Evolutionary conservation across 2,113 vertebrate genomes (phyloP).

Genomic region (Tupaia chinensis): DNA sequence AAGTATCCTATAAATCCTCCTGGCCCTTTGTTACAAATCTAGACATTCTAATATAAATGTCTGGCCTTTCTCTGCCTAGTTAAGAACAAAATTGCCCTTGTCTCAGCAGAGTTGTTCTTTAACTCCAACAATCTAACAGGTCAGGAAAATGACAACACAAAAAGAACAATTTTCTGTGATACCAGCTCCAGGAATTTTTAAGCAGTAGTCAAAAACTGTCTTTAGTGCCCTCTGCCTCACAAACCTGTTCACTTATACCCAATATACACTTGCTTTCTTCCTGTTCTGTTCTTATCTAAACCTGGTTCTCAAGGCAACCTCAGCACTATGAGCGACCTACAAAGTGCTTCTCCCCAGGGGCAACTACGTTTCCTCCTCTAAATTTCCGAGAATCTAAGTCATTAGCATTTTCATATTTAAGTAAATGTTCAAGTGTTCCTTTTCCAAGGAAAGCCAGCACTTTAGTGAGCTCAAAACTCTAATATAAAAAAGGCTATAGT

Average conservation of each 20-base stretch:
- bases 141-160: neutral
- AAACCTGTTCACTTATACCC: neutral
- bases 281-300: neutral
- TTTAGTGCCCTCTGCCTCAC: neutral
- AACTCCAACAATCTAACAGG: neutral
- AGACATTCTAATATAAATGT: neutral
- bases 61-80: neutral
- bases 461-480: neutral
- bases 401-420: neutral
- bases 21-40: neutral
- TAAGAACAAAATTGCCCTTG: neutral
- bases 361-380: neutral
- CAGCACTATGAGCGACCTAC: neutral
- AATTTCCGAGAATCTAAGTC: neutral
- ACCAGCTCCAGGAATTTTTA: neutral
- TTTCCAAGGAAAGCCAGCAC: neutral
- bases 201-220: neutral
- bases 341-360: neutral
- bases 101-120: neutral
- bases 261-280: neutral
- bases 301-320: neutral
- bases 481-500: neutral
- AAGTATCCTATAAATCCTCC: neutral
- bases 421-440: neutral
- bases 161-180: neutral